Base-by-base conservation (phyloP, 2,888 invertebrate genomes). In the Tineola bisselliella region DNA sequence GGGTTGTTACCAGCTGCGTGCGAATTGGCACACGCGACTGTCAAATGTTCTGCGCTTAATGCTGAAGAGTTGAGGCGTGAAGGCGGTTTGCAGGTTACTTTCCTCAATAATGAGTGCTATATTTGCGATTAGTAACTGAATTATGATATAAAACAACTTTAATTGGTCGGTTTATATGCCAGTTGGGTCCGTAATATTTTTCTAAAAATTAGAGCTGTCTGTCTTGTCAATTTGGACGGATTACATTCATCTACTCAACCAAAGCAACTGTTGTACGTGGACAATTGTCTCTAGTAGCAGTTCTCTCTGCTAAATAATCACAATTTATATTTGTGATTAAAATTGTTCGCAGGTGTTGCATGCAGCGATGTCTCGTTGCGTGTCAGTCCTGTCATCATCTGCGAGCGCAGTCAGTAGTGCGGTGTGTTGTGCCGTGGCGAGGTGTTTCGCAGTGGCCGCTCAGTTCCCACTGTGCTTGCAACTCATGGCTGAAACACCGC, bases 41-140 rank as follows among this genome's bases (percentile, higher is more conserved):
- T 99, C 3, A 92, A 94, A 68, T 98, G 98, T 81, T 98, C 98
- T 0, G 94, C 98, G 11, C 86, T 99, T 48, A 99, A 99, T 80
- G 99, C 99, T 0, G 99, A 99, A 84, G 99, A 99, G 79, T 86
- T 99, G 65, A 88, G 99, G 61, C 84, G 99, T 61, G 99, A 99
- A 81, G 93, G 94, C 62, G 99, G 99, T 0, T 88, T 99, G 15
- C 48, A 48, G 48, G 48, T 48, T 6, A 48, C 3, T 38, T 38
- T 38, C 25, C 25, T 25, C 6, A 25, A 25, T 25, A 4, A 25
- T 25, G 6, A 25, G 25, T 25, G 25, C 25, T 25, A 25, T 25
- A 6, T 25, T 25, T 6, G 25, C 25, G 6, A 25, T 25, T 25
- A 25, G n/a, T 25, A 25, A 25, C 6, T 25, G 4, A n/a, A 25